These are phyloP conservation scores for Drosophila pachea DNA, from an alignment of 1,140 invertebrate species.

Conservation along the genomic window DNA sequence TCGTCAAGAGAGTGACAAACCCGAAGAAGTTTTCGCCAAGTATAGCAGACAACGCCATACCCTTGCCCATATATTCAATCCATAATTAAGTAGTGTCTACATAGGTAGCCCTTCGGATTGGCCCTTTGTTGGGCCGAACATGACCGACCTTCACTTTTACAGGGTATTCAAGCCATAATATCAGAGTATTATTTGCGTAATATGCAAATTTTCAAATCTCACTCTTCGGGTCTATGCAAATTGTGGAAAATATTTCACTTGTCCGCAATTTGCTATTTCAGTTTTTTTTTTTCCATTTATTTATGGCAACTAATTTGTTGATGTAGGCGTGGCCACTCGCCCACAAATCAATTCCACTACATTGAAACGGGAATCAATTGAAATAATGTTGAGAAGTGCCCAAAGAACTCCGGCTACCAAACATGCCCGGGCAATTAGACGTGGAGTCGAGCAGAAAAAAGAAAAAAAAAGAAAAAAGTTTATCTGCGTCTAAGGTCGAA, in stretches of 20 bases:
- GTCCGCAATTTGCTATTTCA: constrained; percentile 44
- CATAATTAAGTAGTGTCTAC: too few species aligned
- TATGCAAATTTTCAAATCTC: constrained; percentile 33
- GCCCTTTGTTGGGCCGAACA: too few species aligned
- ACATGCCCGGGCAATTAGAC: constrained; percentile 65
- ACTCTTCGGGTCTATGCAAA: constrained; percentile 36
- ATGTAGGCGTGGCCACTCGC: constrained; percentile 59
- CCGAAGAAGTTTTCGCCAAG: not conserved
- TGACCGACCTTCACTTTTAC: too few species aligned
- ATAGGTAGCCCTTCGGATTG: too few species aligned
- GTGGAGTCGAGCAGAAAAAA: constrained; percentile 52
- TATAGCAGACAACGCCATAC: constrained; percentile 22
- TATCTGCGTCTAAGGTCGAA: constrained; percentile 39
- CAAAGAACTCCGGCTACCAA: constrained; percentile 34
- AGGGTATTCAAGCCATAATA: constrained; percentile 22
- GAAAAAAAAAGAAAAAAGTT: constrained; percentile 54
- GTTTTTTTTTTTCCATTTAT: constrained; percentile 46
- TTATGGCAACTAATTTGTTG: constrained; percentile 72
- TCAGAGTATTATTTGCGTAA: constrained; percentile 16
- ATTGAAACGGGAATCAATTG: constrained; percentile 75
- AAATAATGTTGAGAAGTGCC: constrained; percentile 31
- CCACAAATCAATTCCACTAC: constrained; percentile 75
- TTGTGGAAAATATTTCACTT: constrained; percentile 50
- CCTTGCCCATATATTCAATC: too few species aligned
- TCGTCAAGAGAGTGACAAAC: constrained; percentile 57